Evolutionary conservation across 2,113 vertebrate species (phyloP), one percentile per base, ranked within the genome.

Genomic region (Gambusia affinis): DNA sequence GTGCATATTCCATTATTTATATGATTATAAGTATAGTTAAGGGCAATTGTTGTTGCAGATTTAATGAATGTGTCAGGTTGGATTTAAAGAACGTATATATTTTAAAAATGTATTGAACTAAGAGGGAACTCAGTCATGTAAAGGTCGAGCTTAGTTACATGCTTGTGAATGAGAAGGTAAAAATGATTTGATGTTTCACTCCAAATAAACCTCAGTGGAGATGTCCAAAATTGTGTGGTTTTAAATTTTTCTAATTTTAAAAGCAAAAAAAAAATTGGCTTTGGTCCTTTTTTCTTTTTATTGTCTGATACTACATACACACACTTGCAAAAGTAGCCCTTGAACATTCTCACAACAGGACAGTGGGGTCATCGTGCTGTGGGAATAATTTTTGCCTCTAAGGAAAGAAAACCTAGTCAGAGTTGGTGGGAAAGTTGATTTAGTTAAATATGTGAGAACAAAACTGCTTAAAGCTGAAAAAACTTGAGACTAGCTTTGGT

Each of bases 41-140:
- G 30, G 67, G 30, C 8, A 75, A n/a, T 82, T 63, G 64, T 7
- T 78, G 81, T 74, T 65, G 63, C 67, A 24, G 69, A 78, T 73
- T 57, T 12, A 70, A 75, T 29, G 76, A 71, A 89, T 64, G 85
- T 79, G 76, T 65, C 19, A 75, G 35, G 77, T 67, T 78, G 81
- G 72, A 68, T 63, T 66, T 78, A 67, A 83, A 72, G 51, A 63
- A 68, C 79, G 67, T 39, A 66, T 61, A 64, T 65, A 75, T 35
- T 35, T 35, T 0, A 67, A 30, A 79, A 85, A 44, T 39, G 67
- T 31, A 47, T 61, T 29, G 19, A 14, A 79, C 35, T 62, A 70
- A 65, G 72, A 71, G 54, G 78, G 75, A 90, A 70, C 60, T 81
- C 39, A 60, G 77, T 73, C 44, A 73, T 82, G 86, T 86, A 47